phyloP scores from a whole-genome alignment of 2,888 invertebrate genomes.

The Eristalis pertinax region DNA sequence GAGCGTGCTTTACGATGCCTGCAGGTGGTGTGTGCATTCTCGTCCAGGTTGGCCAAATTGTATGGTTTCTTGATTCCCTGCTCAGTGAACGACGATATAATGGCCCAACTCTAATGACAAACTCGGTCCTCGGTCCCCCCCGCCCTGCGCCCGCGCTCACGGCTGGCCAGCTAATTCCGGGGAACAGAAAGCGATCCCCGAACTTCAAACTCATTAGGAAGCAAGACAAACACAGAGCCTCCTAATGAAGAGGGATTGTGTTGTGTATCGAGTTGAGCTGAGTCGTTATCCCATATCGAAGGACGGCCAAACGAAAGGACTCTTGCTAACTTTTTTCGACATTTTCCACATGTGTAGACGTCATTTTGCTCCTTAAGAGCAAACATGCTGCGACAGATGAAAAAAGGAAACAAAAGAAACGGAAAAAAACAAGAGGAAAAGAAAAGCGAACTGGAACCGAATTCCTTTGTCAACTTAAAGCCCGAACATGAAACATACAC shows the following conservation, averaged over 20 bases:
- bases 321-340: conserved; percentile 34
- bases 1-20: conserved; percentile 51
- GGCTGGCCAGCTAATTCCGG: conserved; percentile 10
- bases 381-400: conserved; percentile 51
- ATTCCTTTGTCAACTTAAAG: conserved; percentile 68
- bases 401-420: neutral
- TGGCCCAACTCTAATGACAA: conserved; percentile 25
- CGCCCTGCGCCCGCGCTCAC: too few relatives aligned
- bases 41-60: conserved; percentile 28
- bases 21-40: conserved; percentile 44
- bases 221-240: conserved; percentile 57
- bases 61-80: conserved; percentile 22
- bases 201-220: conserved; percentile 61
- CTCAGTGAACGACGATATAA: neutral
- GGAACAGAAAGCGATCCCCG: conserved; percentile 34
- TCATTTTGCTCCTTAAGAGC: conserved; percentile 8
- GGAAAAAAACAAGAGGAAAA: neutral
- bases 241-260: conserved; percentile 61
- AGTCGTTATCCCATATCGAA: conserved; percentile 10
- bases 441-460: neutral
- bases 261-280: conserved; percentile 9
- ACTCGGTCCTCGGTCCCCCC: neutral
- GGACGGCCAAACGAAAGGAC: conserved; percentile 12
- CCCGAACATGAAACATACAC: conserved; percentile 47
- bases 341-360: conserved; percentile 44